A percentile compares a stretch with the other conserved stretches of the same genome.
Conservation (phyloP, 2,113 vertebrate genomes). For the Nematolebias whitei region DNA sequence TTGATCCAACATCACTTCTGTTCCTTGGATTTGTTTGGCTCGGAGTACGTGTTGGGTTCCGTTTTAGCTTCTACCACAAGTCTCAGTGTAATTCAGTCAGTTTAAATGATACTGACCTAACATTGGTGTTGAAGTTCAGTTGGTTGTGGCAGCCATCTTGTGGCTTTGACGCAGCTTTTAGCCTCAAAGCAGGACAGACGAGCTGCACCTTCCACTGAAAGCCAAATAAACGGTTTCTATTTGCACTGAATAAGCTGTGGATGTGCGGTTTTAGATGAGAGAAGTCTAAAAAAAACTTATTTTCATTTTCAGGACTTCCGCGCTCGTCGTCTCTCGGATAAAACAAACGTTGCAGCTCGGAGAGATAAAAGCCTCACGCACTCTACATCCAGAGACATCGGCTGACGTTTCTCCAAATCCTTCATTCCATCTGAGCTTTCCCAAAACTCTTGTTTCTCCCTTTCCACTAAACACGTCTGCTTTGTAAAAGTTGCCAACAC, state of each 20-base stretch:
- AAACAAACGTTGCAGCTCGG: conserved; percentile 1
- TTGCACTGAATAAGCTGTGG: neutral
- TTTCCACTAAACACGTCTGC: neutral
- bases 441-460: neutral
- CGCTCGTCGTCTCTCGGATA: neutral
- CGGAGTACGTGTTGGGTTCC: no score
- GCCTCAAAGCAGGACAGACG: neutral
- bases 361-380: conserved; percentile 9
- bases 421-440: neutral
- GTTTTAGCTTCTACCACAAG: no score
- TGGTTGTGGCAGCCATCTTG: no score
- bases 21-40: no score
- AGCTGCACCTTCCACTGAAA: neutral
- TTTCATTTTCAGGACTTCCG: conserved; percentile 9
- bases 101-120: no score
- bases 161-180: neutral
- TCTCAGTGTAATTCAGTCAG: no score
- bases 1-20: no score
- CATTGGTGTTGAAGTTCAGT: no score
- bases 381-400: no score
- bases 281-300: neutral
- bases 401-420: no score
- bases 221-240: no score
- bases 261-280: neutral
- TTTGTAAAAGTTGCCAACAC: neutral